A percentile compares a stretch with the other conserved stretches of the same genome.
phyloP scores from a whole-genome alignment of 2,113 vertebrate genomes.

The human (Homo sapiens) region GRCh38 chr15:33328001-33328500 shows the following conservation, averaged over 20 bases:
- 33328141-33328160: neutral
- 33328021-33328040: neutral
- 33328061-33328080: neutral
- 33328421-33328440: neutral
- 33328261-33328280: neutral
- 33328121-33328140: neutral
- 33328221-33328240: neutral
- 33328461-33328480: neutral
- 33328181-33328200: neutral
- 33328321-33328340: neutral
- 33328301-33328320: neutral
- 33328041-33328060: neutral
- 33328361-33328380: neutral
- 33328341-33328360: neutral
- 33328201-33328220: neutral
- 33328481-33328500: neutral
- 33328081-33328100: neutral
- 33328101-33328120: neutral
- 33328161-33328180: neutral
- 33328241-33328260: neutral
- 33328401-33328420: neutral
- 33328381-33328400: neutral
- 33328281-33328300: neutral
- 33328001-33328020: neutral
- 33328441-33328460: neutral